These are phyloP conservation scores for Chondrosia reniformis DNA, from an alignment of 37 sponge, comb jelly and placozoan species.

Conservation along the genomic window DNA sequence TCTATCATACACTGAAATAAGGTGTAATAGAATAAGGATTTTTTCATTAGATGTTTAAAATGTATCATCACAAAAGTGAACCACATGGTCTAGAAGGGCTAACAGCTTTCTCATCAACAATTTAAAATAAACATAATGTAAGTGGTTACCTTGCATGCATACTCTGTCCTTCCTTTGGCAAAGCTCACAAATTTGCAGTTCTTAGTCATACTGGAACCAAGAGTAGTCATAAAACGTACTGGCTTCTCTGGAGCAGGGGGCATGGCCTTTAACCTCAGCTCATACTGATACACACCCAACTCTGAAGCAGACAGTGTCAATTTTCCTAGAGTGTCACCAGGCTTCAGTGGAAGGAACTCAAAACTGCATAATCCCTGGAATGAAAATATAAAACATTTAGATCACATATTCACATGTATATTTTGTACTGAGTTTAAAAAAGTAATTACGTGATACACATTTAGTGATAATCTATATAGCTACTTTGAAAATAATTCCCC, in stretches of 20 bases:
- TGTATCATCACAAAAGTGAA: no score
- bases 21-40: no score
- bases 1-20: no score
- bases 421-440: no score
- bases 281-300: constrained; percentile 91
- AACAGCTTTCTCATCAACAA: no score
- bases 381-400: not conserved
- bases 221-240: constrained; percentile 74
- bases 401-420: no score
- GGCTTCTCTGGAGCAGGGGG: constrained; percentile 79
- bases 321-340: constrained; percentile 73
- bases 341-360: constrained; percentile 94
- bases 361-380: constrained; percentile 81
- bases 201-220: constrained; percentile 75
- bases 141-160: constrained; percentile 73
- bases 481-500: no score
- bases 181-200: constrained; percentile 73
- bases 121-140: not conserved
- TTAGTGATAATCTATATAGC: no score
- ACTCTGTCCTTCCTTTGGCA: constrained; percentile 88
- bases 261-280: constrained; percentile 78
- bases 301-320: constrained; percentile 74
- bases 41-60: no score
- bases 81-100: no score
- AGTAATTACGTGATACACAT: no score